Evolutionary conservation across 2,888 invertebrate species (phyloP), one percentile per base, ranked within the genome.

Genomic region (Xestobium rufovillosum): DNA sequence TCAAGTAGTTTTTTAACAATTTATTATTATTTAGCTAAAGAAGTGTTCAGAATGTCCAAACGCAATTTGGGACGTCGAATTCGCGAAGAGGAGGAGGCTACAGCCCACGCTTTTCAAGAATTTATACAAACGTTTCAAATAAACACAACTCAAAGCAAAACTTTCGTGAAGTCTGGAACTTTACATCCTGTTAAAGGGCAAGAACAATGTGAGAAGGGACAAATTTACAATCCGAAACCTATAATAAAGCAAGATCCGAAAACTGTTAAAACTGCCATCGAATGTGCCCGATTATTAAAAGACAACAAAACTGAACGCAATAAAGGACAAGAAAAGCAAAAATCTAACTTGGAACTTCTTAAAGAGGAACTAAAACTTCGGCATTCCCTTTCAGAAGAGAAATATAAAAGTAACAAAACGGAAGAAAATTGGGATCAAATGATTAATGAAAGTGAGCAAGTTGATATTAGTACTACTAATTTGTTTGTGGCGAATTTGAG

Each of bases 381-480:
- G 44, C 97, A 98, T 70, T 88, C 91, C 58, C 94, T 96, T 63
- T 74, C 96, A 14, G 88, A 90, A 53, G 91, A 91, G 56, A 76
- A 92, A 8, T 88, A 90, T 65, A 83, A 84, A 53, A 80, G 83
- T 50, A 87, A 89, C 68, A 78, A 78, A 49, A 41, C 38, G 10
- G 29, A 34, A 10, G 40, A 42, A 14, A 14, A 10, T 30, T 14
- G 10, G 13, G 23, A 27, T 3, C 26, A 30, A 17, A 17, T 31
- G 32, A 10, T 47, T 12, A 86, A 86, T 15, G 87, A 87, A 2
- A 85, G 83, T 57, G 91, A 91, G 60, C 83, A 83, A 27, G 89
- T 86, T 0, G 95, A 97, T 70, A 89, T 91, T 14, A 88, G 83
- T 54, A 95, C 97, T 1, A 99, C 98, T 16, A 98, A 98, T 65